Conservation (phyloP, 1,140 invertebrate genomes). For the Calephelis nemesis region DNA sequence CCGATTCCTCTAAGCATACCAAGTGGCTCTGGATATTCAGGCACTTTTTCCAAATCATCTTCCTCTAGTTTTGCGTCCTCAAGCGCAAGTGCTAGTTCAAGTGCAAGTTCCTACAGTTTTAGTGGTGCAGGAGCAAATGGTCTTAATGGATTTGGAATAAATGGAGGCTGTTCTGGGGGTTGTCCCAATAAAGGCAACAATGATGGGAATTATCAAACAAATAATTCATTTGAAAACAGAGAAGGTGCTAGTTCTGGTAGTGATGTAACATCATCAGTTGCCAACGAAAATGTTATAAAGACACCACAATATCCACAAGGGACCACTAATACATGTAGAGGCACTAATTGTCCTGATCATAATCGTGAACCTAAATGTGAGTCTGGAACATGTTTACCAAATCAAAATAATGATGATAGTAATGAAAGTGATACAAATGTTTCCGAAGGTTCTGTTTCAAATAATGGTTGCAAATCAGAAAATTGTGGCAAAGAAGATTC, state of each 20-base stretch:
- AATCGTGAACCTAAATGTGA: slow-evolving; percentile 1
- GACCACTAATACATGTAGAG: slow-evolving; percentile 22
- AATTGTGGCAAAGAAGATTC: slow-evolving; percentile 27
- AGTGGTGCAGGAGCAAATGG: slow-evolving; percentile 39
- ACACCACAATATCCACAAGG: slow-evolving; percentile 27
- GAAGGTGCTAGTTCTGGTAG: slow-evolving; percentile 21
- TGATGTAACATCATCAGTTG: slow-evolving; percentile 24
- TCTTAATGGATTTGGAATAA: slow-evolving; percentile 13
- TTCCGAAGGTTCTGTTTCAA: neutral
- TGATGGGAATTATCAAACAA: slow-evolving; percentile 5
- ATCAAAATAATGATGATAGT: neutral
- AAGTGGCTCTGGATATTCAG: slow-evolving; percentile 47
- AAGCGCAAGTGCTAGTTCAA: slow-evolving; percentile 62
- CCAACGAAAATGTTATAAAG: slow-evolving; percentile 34
- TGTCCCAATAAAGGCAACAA: slow-evolving; percentile 27
- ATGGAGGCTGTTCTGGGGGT: slow-evolving; percentile 28
- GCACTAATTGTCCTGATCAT: slow-evolving; percentile 17
- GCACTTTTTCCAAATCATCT: slow-evolving; percentile 60
- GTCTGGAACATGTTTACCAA: slow-evolving; percentile 20
- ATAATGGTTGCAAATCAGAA: slow-evolving; percentile 20
- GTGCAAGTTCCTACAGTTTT: slow-evolving; percentile 60
- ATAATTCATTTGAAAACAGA: slow-evolving; percentile 19
- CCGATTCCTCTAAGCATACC: slow-evolving; percentile 43
- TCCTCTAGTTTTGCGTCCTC: slow-evolving; percentile 62
- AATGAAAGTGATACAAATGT: neutral